Evolutionary conservation across 2,888 invertebrate species (phyloP).

Genomic region (Tenthredo amoena): DNA sequence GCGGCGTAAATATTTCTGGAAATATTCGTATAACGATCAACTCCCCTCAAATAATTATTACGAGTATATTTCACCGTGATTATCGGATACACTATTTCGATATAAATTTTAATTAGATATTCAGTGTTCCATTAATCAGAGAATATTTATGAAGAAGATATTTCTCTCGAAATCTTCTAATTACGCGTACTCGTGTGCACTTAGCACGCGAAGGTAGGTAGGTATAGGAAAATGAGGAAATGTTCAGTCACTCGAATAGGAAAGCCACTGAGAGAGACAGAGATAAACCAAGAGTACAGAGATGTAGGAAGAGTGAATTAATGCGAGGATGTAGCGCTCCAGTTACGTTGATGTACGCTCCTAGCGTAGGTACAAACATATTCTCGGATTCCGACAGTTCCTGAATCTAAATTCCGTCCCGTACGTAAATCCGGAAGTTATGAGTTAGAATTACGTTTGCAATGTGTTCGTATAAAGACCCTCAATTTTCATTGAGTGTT

Average conservation of each 20-base stretch:
- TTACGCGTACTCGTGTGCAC: background rate
- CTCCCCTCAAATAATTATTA: background rate
- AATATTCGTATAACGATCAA: background rate
- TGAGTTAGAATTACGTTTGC: slow-evolving; percentile 21
- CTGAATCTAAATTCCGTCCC: slow-evolving; percentile 12
- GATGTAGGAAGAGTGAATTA: slow-evolving; percentile 62
- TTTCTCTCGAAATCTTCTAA: background rate
- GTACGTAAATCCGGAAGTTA: slow-evolving; percentile 9
- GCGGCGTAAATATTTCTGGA: background rate
- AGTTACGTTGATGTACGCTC: slow-evolving; percentile 63
- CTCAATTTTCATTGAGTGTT: slow-evolving; percentile 21
- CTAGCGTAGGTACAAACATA: slow-evolving; percentile 56
- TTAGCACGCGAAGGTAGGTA: background rate
- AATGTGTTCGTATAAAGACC: background rate
- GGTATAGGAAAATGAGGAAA: slow-evolving; percentile 21
- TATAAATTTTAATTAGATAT: background rate
- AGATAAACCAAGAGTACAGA: slow-evolving; percentile 54
- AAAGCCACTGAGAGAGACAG: slow-evolving; percentile 46
- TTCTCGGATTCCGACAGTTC: slow-evolving; percentile 28
- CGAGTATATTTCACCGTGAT: background rate
- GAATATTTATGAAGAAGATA: background rate
- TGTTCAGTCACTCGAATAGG: slow-evolving; percentile 24
- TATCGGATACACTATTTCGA: background rate
- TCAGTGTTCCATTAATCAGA: background rate
- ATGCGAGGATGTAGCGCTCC: slow-evolving; percentile 64